phyloP scores from a whole-genome alignment of 2,113 vertebrate species.

The Hemiprocne comata region DNA sequence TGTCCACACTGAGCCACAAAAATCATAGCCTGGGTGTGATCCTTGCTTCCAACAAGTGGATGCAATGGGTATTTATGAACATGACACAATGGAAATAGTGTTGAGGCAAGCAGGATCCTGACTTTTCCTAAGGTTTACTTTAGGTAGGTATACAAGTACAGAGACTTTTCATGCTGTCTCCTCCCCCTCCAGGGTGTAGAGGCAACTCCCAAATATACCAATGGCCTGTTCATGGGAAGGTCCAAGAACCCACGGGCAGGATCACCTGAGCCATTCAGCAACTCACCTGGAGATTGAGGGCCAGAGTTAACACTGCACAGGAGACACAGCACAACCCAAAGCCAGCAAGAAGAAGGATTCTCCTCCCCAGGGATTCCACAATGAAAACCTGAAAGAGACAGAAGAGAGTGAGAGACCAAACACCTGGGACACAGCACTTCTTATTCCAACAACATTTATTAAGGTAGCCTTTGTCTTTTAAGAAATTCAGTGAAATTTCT shows the following conservation, averaged over 20 bases:
- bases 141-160: neutral
- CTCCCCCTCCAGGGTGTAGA: neutral
- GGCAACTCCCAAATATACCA: neutral
- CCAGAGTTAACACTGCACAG: constrained; percentile 82
- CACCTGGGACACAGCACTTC: neutral
- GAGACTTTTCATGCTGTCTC: neutral
- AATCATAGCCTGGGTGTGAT: neutral
- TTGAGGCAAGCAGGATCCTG: neutral
- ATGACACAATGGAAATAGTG: fast-evolving
- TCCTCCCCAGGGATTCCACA: constrained; percentile 86
- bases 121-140: neutral
- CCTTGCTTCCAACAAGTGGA: neutral
- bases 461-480: neutral
- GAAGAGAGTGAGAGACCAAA: neutral
- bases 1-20: fast-evolving
- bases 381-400: constrained; percentile 82
- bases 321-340: constrained; percentile 84
- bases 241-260: neutral
- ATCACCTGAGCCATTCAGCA: neutral
- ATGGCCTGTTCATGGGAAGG: neutral
- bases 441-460: neutral
- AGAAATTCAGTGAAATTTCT: neutral
- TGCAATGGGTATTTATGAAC: neutral
- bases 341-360: constrained; percentile 84
- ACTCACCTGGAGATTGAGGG: constrained; percentile 87